Percentiles rank a stretch among this genome's conserved stretches.
These are phyloP conservation scores for Drosophila cognata DNA, from an alignment of 2,888 invertebrate genomes.

Conservation along the genomic window DNA sequence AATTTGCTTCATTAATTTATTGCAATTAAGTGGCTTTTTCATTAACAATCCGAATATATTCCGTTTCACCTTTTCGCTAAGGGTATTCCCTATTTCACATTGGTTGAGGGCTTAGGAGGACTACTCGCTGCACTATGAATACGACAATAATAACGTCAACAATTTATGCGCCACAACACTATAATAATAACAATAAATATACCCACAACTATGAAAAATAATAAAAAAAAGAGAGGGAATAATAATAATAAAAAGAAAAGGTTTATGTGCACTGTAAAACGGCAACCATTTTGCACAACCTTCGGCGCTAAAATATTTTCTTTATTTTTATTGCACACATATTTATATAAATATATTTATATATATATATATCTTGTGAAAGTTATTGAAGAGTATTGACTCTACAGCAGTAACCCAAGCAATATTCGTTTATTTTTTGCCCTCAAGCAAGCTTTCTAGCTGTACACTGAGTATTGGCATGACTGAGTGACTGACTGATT, in stretches of 20 bases:
- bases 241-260: constrained; percentile 21
- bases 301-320: constrained; percentile 7
- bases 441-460: constrained; percentile 11
- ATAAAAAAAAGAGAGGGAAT: background rate
- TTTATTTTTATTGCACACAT: background rate
- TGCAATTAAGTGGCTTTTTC: background rate
- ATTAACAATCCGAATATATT: background rate
- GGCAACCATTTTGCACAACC: constrained; percentile 41
- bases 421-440: constrained; percentile 17
- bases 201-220: constrained; percentile 3
- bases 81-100: constrained; percentile 19
- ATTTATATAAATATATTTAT: background rate
- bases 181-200: constrained; percentile 42
- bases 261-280: constrained; percentile 26
- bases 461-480: background rate
- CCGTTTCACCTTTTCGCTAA: background rate
- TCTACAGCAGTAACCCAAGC: constrained; percentile 15
- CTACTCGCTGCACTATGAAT: constrained; percentile 18
- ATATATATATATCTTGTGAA: background rate
- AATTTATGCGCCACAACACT: constrained; percentile 28
- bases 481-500: constrained; percentile 15
- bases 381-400: constrained; percentile 46
- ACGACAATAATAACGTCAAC: constrained; percentile 6
- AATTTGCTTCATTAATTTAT: background rate
- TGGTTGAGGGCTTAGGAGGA: background rate